A percentile compares a stretch with the other conserved stretches of the same genome.
Conservation (phyloP, 2,888 invertebrate genomes). For the Bruchidius siliquastri region DNA sequence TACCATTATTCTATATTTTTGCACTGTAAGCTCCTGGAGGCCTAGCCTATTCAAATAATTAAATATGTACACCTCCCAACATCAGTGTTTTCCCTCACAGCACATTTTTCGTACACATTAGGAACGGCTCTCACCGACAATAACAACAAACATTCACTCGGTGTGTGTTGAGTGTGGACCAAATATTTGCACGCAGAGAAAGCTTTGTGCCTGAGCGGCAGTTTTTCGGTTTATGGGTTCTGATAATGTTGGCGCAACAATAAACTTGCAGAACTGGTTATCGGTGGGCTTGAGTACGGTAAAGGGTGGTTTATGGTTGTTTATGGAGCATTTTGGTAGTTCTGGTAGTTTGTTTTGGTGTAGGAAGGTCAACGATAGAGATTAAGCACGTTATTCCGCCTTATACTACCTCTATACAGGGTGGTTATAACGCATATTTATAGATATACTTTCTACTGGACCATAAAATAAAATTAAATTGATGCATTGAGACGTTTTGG, state of each 20-base stretch:
- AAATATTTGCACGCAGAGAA: neutral
- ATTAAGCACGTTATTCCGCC: neutral
- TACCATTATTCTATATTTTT: no score
- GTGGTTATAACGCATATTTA: no score
- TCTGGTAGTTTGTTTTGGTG: neutral
- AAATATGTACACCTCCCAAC: neutral
- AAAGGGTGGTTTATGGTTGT: neutral
- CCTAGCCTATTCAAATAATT: neutral
- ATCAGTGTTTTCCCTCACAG: neutral
- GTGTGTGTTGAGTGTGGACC: neutral
- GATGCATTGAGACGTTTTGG: no score
- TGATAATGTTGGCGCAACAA: neutral
- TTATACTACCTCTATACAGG: no score
- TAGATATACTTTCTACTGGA: no score
- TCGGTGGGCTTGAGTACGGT: neutral
- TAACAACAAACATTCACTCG: neutral
- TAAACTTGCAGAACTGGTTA: neutral
- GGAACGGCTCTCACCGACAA: neutral
- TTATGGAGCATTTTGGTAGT: neutral
- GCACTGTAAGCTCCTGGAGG: no score
- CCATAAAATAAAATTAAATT: no score
- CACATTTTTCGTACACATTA: neutral
- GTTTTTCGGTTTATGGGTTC: neutral
- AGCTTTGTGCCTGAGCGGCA: neutral
- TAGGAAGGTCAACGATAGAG: neutral